A percentile compares a stretch with the other conserved stretches of the same genome.
Conservation (phyloP, 37 sponge, comb jelly and placozoan genomes). For the Lycopodina hypogea region DNA sequence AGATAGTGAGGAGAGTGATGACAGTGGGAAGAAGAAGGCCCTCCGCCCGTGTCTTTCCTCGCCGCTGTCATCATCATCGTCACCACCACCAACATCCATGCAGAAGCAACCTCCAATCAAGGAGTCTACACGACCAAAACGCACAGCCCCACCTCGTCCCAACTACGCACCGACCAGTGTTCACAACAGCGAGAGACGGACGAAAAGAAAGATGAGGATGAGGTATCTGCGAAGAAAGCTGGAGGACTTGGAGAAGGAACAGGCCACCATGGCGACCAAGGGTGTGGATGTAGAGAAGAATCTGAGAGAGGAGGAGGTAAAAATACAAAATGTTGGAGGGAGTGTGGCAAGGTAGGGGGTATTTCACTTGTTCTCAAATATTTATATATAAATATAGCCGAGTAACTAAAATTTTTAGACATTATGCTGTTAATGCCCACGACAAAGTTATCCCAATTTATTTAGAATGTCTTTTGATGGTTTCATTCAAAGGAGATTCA, state of each 20-base stretch:
- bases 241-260: constrained; percentile 17
- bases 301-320: constrained; percentile 30
- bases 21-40: background rate
- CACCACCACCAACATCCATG: too few relatives aligned
- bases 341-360: background rate
- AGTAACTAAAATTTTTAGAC: too few relatives aligned
- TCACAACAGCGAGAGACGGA: background rate
- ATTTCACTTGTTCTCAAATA: background rate
- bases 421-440: too few relatives aligned
- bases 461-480: too few relatives aligned
- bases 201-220: background rate
- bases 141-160: constrained; percentile 28
- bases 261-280: constrained; percentile 38
- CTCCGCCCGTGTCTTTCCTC: too few relatives aligned
- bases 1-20: background rate
- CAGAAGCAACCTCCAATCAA: too few relatives aligned
- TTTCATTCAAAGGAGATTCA: too few relatives aligned
- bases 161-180: background rate
- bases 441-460: too few relatives aligned
- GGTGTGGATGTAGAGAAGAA: constrained; percentile 67
- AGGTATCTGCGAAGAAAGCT: constrained; percentile 4
- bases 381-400: background rate
- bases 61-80: too few relatives aligned
- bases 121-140: constrained; percentile 3
- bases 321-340: background rate